These are phyloP conservation scores for Myotis pilosus DNA, from an alignment of 2,797 vertebrate species.

Conservation along the genomic window DNA sequence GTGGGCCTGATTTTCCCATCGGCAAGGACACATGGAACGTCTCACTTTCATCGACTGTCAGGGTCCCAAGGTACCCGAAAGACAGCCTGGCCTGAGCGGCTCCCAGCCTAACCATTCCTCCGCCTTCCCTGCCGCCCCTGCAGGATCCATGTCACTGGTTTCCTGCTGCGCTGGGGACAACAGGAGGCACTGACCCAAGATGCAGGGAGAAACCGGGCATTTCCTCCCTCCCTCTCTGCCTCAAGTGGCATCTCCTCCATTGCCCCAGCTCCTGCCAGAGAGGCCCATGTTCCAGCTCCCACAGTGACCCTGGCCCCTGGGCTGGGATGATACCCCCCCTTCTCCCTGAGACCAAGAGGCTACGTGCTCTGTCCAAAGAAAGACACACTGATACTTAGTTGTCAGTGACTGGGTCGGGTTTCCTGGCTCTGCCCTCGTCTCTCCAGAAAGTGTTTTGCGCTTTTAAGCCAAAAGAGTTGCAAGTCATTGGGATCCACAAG, in stretches of 20 bases:
- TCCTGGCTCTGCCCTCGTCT: background rate
- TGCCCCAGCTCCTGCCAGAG: background rate
- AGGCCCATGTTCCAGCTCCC: background rate
- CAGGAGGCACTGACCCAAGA: background rate
- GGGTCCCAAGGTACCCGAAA: background rate
- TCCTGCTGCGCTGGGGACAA: background rate
- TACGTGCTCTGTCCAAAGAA: background rate
- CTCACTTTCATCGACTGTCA: background rate
- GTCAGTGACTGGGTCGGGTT: background rate
- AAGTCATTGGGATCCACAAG: background rate
- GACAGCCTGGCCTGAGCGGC: background rate
- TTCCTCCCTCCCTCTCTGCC: background rate
- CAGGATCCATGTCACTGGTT: background rate
- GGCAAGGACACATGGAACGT: background rate
- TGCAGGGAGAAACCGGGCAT: accelerated
- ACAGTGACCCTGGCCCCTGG: background rate
- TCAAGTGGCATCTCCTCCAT: background rate
- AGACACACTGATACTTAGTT: background rate
- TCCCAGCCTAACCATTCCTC: background rate
- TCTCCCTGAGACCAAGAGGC: background rate
- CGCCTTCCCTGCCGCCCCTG: background rate
- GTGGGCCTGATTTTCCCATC: background rate
- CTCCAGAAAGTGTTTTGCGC: background rate
- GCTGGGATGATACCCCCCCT: background rate
- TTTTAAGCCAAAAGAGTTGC: background rate